A percentile compares a stretch with the other conserved stretches of the same genome.
Conservation (phyloP, 37 sponge, comb jelly and placozoan genomes). For the Mnemiopsis leidyi region DNA sequence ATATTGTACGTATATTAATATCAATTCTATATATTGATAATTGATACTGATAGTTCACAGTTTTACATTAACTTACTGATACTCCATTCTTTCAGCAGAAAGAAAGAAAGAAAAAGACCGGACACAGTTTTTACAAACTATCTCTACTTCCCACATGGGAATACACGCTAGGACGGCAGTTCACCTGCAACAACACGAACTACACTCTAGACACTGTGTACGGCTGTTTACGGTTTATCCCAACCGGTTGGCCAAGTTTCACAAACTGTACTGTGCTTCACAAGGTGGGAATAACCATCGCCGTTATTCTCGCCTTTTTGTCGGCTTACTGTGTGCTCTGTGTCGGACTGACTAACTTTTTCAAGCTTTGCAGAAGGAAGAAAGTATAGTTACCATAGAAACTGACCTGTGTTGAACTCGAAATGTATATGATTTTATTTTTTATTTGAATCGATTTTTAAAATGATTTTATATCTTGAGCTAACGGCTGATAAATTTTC, state of each 20-base stretch:
- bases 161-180: not conserved
- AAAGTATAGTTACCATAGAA: too few species aligned
- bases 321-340: not conserved
- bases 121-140: not conserved
- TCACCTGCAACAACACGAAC: conserved; percentile 26
- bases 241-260: conserved; percentile 29
- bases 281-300: not conserved
- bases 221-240: not conserved
- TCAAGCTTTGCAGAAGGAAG: not conserved
- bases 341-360: conserved; percentile 13
- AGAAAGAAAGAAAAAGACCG: not conserved
- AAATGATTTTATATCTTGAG: too few species aligned
- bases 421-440: too few species aligned
- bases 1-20: too few species aligned
- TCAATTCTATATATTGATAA: too few species aligned
- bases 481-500: too few species aligned
- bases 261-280: conserved; percentile 37
- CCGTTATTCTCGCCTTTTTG: not conserved
- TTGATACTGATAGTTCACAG: too few species aligned
- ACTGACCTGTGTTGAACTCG: too few species aligned
- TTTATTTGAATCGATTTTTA: too few species aligned
- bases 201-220: conserved; percentile 30
- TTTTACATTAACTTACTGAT: too few species aligned
- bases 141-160: conserved; percentile 21
- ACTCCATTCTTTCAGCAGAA: too few species aligned